A percentile compares a stretch with the other conserved stretches of the same genome.
Evolutionary conservation across 2,113 vertebrate genomes (phyloP).

Genomic region (Buteo buteo): DNA sequence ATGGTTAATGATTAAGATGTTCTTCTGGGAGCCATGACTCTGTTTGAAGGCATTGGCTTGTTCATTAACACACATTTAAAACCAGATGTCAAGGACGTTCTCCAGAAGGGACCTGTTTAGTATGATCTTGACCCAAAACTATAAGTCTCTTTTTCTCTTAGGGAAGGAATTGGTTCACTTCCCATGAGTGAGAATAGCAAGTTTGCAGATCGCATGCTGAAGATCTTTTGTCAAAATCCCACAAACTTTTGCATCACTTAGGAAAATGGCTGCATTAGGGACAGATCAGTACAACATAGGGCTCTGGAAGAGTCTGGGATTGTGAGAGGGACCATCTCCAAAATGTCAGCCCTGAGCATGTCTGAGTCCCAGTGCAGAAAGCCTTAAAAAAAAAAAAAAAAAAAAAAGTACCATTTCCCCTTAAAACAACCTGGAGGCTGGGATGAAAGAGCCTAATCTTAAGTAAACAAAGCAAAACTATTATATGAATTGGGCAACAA

Average conservation of each 20-base stretch:
- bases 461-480: neutral
- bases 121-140: neutral
- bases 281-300: neutral
- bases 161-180: neutral
- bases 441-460: neutral
- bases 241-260: neutral
- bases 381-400: too few relatives aligned
- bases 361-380: neutral
- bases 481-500: neutral
- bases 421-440: neutral
- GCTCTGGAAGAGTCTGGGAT: neutral
- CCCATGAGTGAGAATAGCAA: neutral
- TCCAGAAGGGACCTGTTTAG: neutral
- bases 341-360: neutral
- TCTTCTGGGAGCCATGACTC: neutral
- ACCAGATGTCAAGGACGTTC: neutral
- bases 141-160: neutral
- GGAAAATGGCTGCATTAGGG: neutral
- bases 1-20: conserved; percentile 40
- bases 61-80: neutral
- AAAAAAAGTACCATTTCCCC: neutral
- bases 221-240: neutral
- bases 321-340: neutral
- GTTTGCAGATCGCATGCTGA: neutral
- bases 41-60: conserved; percentile 13